Evolutionary conservation across 2,888 invertebrate genomes (phyloP).

Genomic region (Drosophila kambysellisi): DNA sequence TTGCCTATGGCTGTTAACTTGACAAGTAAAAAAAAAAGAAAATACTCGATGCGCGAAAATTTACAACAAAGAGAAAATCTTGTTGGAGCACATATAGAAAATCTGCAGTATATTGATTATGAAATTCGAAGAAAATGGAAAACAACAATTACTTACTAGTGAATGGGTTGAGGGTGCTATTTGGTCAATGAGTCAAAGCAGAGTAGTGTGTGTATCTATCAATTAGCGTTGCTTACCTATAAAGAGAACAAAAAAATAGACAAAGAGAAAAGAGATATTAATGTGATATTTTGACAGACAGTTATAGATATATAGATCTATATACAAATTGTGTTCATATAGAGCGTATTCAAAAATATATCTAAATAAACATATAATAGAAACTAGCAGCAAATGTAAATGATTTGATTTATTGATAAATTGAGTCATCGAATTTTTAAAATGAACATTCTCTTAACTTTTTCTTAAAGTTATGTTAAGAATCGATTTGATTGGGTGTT

Average conservation of each 20-base stretch:
- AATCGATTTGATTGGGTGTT: not conserved
- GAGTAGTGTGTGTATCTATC: slow-evolving; percentile 11
- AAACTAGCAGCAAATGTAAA: slow-evolving; percentile 9
- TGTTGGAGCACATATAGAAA: slow-evolving; percentile 15
- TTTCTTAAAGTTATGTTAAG: not conserved
- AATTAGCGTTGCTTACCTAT: slow-evolving; percentile 47
- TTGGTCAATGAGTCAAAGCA: not conserved
- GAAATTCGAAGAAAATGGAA: slow-evolving; percentile 7
- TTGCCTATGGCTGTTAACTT: slow-evolving; percentile 44
- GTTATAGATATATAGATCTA: slow-evolving; percentile 11
- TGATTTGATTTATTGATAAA: slow-evolving; percentile 54
- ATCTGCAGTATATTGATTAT: slow-evolving; percentile 10
- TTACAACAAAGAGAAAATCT: slow-evolving; percentile 46
- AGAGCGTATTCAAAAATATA: slow-evolving; percentile 24
- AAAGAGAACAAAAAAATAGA: slow-evolving; percentile 16
- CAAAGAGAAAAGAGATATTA: slow-evolving; percentile 17
- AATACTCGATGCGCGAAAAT: slow-evolving; percentile 18
- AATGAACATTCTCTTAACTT: not conserved
- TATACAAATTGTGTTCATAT: slow-evolving; percentile 6
- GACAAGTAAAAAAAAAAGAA: slow-evolving; percentile 25
- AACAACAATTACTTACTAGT: slow-evolving; percentile 42
- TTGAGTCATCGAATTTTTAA: not conserved
- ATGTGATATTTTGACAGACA: slow-evolving; percentile 22
- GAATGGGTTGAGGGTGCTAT: slow-evolving; percentile 1
- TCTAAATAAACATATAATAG: slow-evolving; percentile 27